Evolutionary conservation across 2,888 invertebrate species (phyloP).

Genomic region (Orthosia gothica): DNA sequence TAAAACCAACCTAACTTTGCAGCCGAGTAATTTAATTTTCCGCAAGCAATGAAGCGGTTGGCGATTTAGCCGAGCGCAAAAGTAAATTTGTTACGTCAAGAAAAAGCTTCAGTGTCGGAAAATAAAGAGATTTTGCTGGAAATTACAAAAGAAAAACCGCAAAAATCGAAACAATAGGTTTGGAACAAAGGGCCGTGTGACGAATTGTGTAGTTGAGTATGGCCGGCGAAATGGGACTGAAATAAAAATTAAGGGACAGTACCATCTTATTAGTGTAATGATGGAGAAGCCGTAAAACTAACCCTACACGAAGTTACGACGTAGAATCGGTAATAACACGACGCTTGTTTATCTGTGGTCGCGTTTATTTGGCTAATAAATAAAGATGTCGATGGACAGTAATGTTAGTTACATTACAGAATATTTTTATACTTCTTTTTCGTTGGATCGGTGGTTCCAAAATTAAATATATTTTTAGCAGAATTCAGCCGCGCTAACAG

Average conservation of each 20-base stretch:
- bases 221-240: conserved; percentile 53
- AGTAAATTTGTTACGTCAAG: conserved; percentile 68
- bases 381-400: neutral
- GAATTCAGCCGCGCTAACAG: too few relatives aligned
- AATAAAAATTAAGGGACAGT: conserved; percentile 59
- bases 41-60: conserved; percentile 26
- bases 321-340: conserved; percentile 9
- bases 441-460: too few relatives aligned
- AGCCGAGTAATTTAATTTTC: conserved; percentile 59
- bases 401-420: neutral
- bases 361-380: conserved; percentile 24
- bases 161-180: conserved; percentile 82
- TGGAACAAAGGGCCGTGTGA: conserved; percentile 77
- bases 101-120: conserved; percentile 75
- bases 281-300: conserved; percentile 42
- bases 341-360: conserved; percentile 30
- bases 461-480: too few relatives aligned
- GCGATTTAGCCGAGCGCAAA: conserved; percentile 54
- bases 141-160: conserved; percentile 81
- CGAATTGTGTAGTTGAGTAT: conserved; percentile 72
- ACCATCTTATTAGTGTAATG: conserved; percentile 61
- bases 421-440: too few relatives aligned
- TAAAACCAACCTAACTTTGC: conserved; percentile 64
- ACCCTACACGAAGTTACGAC: conserved; percentile 31
- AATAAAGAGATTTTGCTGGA: conserved; percentile 80